These are phyloP conservation scores for Lottia scabra DNA, from an alignment of 2,888 invertebrate species.

Conservation along the genomic window DNA sequence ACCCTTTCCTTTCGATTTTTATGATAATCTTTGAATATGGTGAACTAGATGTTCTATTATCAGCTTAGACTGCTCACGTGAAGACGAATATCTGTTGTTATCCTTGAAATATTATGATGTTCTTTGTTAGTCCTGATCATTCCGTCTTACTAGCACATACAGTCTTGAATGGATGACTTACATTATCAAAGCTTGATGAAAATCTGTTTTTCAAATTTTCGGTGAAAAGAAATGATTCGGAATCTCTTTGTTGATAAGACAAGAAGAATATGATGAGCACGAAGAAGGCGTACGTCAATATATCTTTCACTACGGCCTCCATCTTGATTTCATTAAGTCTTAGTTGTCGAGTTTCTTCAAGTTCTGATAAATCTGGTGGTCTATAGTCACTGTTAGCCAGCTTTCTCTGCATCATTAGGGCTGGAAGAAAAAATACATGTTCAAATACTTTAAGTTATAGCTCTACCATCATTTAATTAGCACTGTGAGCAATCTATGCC, in stretches of 20 bases:
- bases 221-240: constrained; percentile 53
- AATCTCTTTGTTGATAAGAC: constrained; percentile 66
- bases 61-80: too few relatives aligned
- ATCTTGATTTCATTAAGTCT: constrained; percentile 66
- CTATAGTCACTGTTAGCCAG: constrained; percentile 53
- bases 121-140: too few relatives aligned
- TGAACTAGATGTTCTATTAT: too few relatives aligned
- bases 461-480: too few relatives aligned
- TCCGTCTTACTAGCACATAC: not conserved
- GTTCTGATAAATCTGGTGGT: constrained; percentile 59
- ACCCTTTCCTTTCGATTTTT: too few relatives aligned
- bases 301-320: constrained; percentile 66
- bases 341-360: constrained; percentile 53
- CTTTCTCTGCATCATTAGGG: constrained; percentile 56
- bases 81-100: too few relatives aligned
- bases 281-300: constrained; percentile 64
- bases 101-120: too few relatives aligned
- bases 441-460: too few relatives aligned
- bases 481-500: too few relatives aligned
- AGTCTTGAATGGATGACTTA: constrained; percentile 20
- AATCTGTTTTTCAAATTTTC: constrained; percentile 59
- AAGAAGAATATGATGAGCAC: constrained; percentile 67
- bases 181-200: constrained; percentile 46
- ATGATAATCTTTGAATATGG: too few relatives aligned
- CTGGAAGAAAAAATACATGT: constrained; percentile 45